Percentiles rank a stretch among this genome's conserved stretches.
These are phyloP conservation scores for Leptinotarsa rubiginosa DNA, from an alignment of 2,888 invertebrate species.

Conservation along the genomic window DNA sequence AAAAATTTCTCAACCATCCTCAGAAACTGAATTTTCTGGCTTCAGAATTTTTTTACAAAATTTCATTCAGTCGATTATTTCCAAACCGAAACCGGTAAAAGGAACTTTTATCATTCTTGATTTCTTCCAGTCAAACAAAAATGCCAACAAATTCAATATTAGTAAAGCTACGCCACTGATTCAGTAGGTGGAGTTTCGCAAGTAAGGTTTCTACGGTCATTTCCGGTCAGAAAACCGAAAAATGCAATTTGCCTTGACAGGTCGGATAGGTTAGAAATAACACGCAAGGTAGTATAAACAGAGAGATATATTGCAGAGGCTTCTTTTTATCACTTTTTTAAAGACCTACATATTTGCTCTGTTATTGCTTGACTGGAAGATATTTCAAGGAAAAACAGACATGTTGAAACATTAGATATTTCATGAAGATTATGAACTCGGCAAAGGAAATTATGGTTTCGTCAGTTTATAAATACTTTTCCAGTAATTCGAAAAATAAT, in stretches of 20 bases:
- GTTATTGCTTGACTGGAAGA: constrained; percentile 15
- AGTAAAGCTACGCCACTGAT: constrained; percentile 5
- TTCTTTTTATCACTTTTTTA: constrained; percentile 47
- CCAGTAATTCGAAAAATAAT: not conserved
- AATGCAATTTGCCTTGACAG: constrained; percentile 57
- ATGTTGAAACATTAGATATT: not conserved
- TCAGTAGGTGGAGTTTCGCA: constrained; percentile 29
- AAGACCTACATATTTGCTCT: constrained; percentile 26
- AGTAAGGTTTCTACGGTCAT: constrained; percentile 58
- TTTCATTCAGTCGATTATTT: too few species aligned
- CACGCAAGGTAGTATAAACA: constrained; percentile 49
- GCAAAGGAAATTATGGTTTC: not conserved
- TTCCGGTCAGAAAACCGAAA: constrained; percentile 60
- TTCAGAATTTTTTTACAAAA: too few species aligned
- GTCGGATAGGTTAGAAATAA: constrained; percentile 54
- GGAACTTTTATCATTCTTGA: too few species aligned
- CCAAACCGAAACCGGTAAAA: too few species aligned
- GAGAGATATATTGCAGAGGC: constrained; percentile 45
- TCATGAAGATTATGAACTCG: constrained; percentile 2
- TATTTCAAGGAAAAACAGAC: constrained; percentile 24
- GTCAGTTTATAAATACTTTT: not conserved
- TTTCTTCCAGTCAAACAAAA: too few species aligned
- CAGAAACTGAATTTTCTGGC: too few species aligned
- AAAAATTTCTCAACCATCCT: too few species aligned
- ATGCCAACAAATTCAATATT: too few species aligned